Conservation (phyloP, 2,888 invertebrate genomes). For the Aromia moschata region DNA sequence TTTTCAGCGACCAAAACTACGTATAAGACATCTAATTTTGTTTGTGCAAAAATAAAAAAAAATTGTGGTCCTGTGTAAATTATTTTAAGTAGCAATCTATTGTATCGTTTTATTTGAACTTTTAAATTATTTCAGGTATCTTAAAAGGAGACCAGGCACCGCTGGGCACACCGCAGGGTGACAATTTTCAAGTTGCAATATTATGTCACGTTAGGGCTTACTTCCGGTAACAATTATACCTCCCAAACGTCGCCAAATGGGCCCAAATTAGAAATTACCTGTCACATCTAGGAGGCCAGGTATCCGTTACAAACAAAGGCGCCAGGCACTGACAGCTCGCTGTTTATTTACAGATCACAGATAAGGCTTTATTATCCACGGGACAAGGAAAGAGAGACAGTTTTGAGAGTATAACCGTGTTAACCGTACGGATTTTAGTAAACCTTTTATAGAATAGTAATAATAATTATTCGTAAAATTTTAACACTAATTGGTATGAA, state of each 20-base stretch:
- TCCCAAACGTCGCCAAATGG: slow-evolving; percentile 28
- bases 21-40: no score
- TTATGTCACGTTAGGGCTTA: slow-evolving; percentile 39
- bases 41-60: no score
- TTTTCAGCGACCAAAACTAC: no score
- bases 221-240: slow-evolving; percentile 44
- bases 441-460: neutral
- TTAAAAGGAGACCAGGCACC: no score
- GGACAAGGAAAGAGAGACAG: slow-evolving; percentile 26
- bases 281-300: slow-evolving; percentile 42
- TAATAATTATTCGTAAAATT: neutral
- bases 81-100: no score
- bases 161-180: no score
- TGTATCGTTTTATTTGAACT: no score
- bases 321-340: slow-evolving; percentile 55
- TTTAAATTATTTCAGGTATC: no score
- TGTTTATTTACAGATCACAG: slow-evolving; percentile 51
- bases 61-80: no score
- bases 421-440: neutral
- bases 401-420: slow-evolving; percentile 18
- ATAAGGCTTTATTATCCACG: slow-evolving; percentile 48
- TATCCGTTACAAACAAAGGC: slow-evolving; percentile 49
- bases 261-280: slow-evolving; percentile 44
- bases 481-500: neutral
- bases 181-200: slow-evolving; percentile 29